Conservation (phyloP, 1,140 invertebrate species). For the Brachionus paranguensis region DNA sequence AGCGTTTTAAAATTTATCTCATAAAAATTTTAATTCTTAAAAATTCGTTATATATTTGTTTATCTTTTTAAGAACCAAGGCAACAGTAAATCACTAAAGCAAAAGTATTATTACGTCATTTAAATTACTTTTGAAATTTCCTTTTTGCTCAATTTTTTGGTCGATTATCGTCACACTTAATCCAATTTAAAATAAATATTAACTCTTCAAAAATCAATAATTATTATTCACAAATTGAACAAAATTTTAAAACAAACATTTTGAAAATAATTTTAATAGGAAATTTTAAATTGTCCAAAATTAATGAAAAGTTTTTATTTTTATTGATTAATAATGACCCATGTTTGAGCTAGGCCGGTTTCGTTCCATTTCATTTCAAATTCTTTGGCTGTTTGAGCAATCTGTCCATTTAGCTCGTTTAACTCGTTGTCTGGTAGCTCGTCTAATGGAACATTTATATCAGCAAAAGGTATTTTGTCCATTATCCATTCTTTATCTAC, state of each 20-base stretch:
- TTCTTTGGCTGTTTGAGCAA: conserved; percentile 28
- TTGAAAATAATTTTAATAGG: background rate
- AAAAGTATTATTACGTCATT: no score
- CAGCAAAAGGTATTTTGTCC: conserved; percentile 28
- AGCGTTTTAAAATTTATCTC: no score
- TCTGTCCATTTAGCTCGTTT: conserved; percentile 25
- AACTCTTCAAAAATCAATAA: no score
- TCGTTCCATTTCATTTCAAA: conserved; percentile 39
- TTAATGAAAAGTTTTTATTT: background rate
- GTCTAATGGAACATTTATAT: conserved; percentile 27
- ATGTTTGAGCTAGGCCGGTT: conserved; percentile 34
- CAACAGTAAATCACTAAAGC: no score
- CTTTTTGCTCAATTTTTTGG: no score
- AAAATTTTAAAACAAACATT: background rate
- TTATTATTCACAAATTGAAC: background rate
- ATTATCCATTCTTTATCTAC: conserved; percentile 36
- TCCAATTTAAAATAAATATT: no score
- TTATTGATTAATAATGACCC: conserved; percentile 36
- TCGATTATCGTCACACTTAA: no score
- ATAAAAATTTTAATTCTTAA: no score
- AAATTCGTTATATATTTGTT: no score
- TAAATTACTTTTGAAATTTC: no score
- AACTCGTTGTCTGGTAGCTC: conserved; percentile 31
- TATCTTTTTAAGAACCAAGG: no score
- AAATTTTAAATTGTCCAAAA: background rate